Percentiles rank a stretch among this genome's conserved stretches.
These are phyloP conservation scores for Lanius ludovicianus DNA, from an alignment of 2,113 vertebrate species.

Conservation along the genomic window DNA sequence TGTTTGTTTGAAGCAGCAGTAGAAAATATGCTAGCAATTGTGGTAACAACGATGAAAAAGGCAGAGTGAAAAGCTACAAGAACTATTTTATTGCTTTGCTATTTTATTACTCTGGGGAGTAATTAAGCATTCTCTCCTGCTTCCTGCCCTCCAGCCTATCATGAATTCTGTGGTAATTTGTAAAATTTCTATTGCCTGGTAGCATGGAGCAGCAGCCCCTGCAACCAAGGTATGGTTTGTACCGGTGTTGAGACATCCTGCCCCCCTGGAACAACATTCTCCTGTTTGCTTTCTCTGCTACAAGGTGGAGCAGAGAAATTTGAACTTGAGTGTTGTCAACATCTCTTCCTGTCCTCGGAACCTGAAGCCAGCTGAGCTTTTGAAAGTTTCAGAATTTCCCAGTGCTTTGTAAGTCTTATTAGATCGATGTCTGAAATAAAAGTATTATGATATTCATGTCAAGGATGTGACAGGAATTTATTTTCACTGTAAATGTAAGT, in stretches of 20 bases:
- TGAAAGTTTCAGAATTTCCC: neutral
- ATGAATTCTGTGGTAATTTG: neutral
- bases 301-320: neutral
- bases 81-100: neutral
- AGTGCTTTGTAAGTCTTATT: neutral
- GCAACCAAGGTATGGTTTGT: fast-evolving
- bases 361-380: neutral
- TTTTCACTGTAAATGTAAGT: neutral
- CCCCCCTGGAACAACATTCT: fast-evolving
- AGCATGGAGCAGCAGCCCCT: neutral
- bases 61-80: neutral
- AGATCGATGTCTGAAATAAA: neutral
- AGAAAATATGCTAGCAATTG: neutral
- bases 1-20: neutral
- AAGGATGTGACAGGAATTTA: neutral
- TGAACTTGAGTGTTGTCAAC: neutral
- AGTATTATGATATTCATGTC: neutral
- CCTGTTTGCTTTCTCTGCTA: neutral
- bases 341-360: neutral
- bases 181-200: neutral
- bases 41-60: neutral
- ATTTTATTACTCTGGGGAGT: neutral
- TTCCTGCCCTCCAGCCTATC: neutral
- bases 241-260: neutral
- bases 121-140: neutral